phyloP scores from a whole-genome alignment of 2,113 vertebrate species.

The Raphicerus campestris region DNA sequence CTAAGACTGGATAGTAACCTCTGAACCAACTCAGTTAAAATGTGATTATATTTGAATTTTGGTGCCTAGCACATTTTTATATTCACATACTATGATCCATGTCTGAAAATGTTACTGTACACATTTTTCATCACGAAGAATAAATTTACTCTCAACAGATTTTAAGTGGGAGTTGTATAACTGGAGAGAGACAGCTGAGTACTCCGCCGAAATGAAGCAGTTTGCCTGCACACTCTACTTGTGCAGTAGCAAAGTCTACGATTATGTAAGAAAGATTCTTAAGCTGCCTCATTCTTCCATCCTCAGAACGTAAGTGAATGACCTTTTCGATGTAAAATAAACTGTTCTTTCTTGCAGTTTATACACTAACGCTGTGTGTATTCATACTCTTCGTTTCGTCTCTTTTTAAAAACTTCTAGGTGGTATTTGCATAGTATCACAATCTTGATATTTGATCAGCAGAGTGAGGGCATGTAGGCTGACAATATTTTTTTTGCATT shows the following conservation, averaged over 20 bases:
- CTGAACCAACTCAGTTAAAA: not conserved
- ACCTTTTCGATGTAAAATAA: not conserved
- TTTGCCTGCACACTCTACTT: slow-evolving; percentile 76
- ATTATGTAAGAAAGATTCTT: slow-evolving; percentile 73
- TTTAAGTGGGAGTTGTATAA: slow-evolving; percentile 68
- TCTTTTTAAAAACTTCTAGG: not conserved
- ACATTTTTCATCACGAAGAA: not conserved
- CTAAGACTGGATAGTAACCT: not conserved
- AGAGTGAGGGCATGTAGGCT: not conserved
- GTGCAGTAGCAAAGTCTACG: slow-evolving; percentile 70
- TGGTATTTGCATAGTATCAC: not conserved
- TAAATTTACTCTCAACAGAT: slow-evolving; percentile 67
- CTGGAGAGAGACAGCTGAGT: slow-evolving; percentile 71
- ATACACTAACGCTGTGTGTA: not conserved
- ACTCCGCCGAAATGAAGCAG: slow-evolving; percentile 76
- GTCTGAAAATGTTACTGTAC: not conserved
- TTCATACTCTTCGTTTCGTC: not conserved
- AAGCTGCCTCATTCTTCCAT: slow-evolving; percentile 78
- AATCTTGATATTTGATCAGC: not conserved
- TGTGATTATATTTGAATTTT: not conserved
- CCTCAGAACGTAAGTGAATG: slow-evolving; percentile 77
- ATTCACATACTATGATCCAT: not conserved
- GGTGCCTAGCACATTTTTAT: not conserved
- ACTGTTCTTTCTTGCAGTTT: not conserved
- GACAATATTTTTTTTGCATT: not conserved